phyloP scores from a whole-genome alignment of 2,113 vertebrate genomes.

The Rhea pennata region DNA sequence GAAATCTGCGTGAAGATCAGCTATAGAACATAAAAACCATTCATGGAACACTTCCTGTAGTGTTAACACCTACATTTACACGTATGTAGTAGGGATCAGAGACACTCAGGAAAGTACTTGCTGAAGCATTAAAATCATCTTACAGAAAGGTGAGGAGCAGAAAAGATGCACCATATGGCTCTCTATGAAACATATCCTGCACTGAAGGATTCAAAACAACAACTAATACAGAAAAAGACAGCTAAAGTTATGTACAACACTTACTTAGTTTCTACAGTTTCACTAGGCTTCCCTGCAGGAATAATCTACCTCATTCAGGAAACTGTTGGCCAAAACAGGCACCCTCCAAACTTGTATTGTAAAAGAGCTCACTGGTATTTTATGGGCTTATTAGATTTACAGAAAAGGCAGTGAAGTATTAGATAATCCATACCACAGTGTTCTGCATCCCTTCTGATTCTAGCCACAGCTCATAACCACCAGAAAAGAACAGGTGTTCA shows the following conservation, averaged over 20 bases:
- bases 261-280: background rate
- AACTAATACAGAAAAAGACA: background rate
- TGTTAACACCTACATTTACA: background rate
- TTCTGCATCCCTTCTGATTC: background rate
- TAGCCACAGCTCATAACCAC: background rate
- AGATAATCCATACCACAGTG: background rate
- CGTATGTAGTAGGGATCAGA: background rate
- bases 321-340: background rate
- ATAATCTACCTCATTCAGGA: background rate
- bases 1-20: conserved; percentile 19
- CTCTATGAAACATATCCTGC: background rate
- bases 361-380: background rate
- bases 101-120: background rate
- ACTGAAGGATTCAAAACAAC: background rate
- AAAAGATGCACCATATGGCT: background rate
- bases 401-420: background rate
- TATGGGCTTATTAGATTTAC: background rate
- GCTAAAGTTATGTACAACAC: background rate
- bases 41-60: background rate
- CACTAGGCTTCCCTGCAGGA: too few species aligned
- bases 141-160: background rate
- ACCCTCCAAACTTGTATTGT: background rate
- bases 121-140: background rate
- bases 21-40: background rate
- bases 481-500: background rate